Evolutionary conservation across 2,797 vertebrate genomes (phyloP).

Genomic region (Galaxias olidus): DNA sequence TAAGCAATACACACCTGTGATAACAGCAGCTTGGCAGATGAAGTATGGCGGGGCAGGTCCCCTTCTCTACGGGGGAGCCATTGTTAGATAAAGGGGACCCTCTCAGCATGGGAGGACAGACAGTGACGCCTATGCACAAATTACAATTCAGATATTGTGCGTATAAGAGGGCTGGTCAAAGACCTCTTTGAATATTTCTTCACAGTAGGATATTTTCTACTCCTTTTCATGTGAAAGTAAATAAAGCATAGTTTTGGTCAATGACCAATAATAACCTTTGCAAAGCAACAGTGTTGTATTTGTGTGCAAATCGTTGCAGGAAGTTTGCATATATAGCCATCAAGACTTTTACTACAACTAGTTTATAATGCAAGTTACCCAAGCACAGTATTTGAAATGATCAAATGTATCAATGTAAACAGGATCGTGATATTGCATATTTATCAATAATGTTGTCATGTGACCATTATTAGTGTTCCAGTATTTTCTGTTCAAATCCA

Average conservation of each 20-base stretch:
- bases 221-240: constrained; percentile 30
- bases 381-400: too few species aligned
- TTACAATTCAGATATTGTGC: constrained; percentile 16
- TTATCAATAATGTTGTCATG: too few species aligned
- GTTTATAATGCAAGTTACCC: too few species aligned
- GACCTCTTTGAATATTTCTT: constrained; percentile 18
- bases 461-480: too few species aligned
- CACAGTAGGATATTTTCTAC: constrained; percentile 31
- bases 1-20: not conserved
- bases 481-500: too few species aligned
- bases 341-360: too few species aligned
- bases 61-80: constrained; percentile 42
- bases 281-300: too few species aligned
- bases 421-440: not conserved
- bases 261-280: not conserved
- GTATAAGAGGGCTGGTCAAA: constrained; percentile 30
- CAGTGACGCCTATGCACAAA: constrained; percentile 29
- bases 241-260: constrained; percentile 30
- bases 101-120: constrained; percentile 51
- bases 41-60: constrained; percentile 37
- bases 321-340: too few species aligned
- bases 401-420: too few species aligned
- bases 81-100: constrained; percentile 50
- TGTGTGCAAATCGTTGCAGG: too few species aligned
- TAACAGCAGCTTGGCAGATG: constrained; percentile 19